phyloP scores from a whole-genome alignment of 53 echinoderm and acorn worm species.

The Crossaster papposus region DNA sequence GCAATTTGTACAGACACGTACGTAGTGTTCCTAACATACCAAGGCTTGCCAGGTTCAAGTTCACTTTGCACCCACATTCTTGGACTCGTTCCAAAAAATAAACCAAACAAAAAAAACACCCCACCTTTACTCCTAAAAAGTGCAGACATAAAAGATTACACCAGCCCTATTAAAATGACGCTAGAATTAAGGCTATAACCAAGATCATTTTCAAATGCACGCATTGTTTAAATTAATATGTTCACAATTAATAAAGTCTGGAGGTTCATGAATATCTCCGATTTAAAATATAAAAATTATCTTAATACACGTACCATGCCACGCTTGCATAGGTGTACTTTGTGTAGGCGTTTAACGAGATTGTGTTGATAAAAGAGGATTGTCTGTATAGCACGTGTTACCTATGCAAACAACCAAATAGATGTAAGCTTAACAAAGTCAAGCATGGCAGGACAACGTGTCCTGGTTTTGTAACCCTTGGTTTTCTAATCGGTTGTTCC shows the following conservation, averaged over 20 bases:
- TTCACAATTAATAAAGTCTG: too few relatives aligned
- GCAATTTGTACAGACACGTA: not conserved
- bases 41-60: not conserved
- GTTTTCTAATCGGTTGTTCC: too few relatives aligned
- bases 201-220: too few relatives aligned
- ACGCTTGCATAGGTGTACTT: not conserved
- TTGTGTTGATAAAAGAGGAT: not conserved
- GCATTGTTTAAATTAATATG: too few relatives aligned
- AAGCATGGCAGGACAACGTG: not conserved
- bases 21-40: not conserved
- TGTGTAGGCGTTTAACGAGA: not conserved
- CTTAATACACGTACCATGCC: not conserved
- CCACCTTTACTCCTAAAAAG: too few relatives aligned
- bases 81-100: conserved; percentile 5
- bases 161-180: too few relatives aligned
- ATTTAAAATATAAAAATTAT: not conserved
- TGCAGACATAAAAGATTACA: too few relatives aligned
- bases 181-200: too few relatives aligned
- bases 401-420: not conserved
- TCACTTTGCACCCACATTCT: not conserved
- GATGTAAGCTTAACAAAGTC: not conserved
- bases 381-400: conserved; percentile 8
- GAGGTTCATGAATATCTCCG: not conserved
- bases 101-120: too few relatives aligned
- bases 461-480: not conserved